These are phyloP conservation scores for Lysiphlebus fabarum DNA, from an alignment of 1,140 invertebrate genomes.

Conservation along the genomic window DNA sequence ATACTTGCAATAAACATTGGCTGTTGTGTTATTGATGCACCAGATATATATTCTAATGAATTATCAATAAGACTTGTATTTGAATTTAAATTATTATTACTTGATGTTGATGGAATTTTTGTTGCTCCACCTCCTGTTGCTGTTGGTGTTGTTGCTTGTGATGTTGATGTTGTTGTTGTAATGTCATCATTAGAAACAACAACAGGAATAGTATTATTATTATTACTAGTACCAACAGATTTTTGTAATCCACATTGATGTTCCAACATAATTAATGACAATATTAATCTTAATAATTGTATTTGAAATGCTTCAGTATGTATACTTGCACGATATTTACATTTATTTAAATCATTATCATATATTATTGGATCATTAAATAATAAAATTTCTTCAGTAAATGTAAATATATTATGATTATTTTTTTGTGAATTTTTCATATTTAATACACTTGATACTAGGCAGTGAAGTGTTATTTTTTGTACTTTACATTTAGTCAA, in stretches of 20 bases:
- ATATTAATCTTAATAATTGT: conserved; percentile 63
- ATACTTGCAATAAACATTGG: conserved; percentile 83
- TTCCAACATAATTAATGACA: conserved; percentile 77
- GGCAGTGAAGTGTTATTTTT: conserved; percentile 82
- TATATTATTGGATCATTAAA: conserved; percentile 71
- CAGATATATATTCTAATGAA: conserved; percentile 63
- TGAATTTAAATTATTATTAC: conserved; percentile 7
- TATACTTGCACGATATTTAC: conserved; percentile 60
- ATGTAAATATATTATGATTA: conserved; percentile 59
- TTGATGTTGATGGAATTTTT: not conserved
- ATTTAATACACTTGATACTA: conserved; percentile 74
- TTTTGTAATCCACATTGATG: conserved; percentile 62
- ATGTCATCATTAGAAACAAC: not conserved
- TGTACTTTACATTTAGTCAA: conserved; percentile 82
- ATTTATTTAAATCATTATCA: conserved; percentile 55
- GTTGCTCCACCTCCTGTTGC: not conserved
- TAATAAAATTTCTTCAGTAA: conserved; percentile 79
- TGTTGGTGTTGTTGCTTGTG: not conserved
- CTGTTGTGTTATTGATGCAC: conserved; percentile 73
- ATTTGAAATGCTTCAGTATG: conserved; percentile 77
- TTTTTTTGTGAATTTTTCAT: conserved; percentile 55
- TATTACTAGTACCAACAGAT: conserved; percentile 47
- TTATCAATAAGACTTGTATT: conserved; percentile 46
- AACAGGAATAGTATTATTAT: not conserved
- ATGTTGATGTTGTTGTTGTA: conserved; percentile 41